Base-by-base conservation (phyloP, 2,113 vertebrate genomes). In the Sterrhoptilus dennistouni region DNA sequence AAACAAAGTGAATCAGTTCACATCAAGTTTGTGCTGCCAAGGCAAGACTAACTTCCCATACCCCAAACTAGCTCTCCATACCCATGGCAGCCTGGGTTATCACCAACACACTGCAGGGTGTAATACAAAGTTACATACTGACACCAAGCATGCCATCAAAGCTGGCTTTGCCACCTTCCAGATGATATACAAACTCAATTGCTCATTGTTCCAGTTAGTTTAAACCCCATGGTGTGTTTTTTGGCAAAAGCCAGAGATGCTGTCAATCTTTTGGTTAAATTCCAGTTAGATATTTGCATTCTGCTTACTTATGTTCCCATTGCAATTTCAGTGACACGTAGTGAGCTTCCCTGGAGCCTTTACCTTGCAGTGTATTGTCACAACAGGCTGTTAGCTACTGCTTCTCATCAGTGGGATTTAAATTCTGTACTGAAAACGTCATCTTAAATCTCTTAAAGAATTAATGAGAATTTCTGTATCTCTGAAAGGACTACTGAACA, bases 1-100 rank as follows among this genome's bases (percentile, higher is more conserved):
- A 96, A 96, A 91, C 89, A 87, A 83, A 94, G 56, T 60, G 72
- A 92, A 79, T 89, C 89, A 84, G 89, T 49, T 95, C 40, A 23
- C 79, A 92, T 38, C 44, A 87, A 82, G 36, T 50, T 57, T 79
- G 65, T 71, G 68, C 87, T 87, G 91, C 87, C 93, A 96, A 91
- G 77, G 52, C 65, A 93, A 92, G 60, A 82, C 44, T 53, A 92
- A 86, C 52, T 92, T 92, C 81, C 66, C 45, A 44, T 44, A 75
- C 14, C 56, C 80, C 38, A 78, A 42, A 45, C 36, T 10, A 90
- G 49, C 66, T 90, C 64, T 90, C 36, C 70, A 40, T 38, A 36
- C 17, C 56, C 85, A 9, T 12, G 47, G 36, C 83, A 93, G 72
- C 38, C 72, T 65, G 47, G 38, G 80, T 78, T 74, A 81, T 40